Evolutionary conservation across 2,888 invertebrate species (phyloP).

Genomic region (Lepidocyrtinus sp.): DNA sequence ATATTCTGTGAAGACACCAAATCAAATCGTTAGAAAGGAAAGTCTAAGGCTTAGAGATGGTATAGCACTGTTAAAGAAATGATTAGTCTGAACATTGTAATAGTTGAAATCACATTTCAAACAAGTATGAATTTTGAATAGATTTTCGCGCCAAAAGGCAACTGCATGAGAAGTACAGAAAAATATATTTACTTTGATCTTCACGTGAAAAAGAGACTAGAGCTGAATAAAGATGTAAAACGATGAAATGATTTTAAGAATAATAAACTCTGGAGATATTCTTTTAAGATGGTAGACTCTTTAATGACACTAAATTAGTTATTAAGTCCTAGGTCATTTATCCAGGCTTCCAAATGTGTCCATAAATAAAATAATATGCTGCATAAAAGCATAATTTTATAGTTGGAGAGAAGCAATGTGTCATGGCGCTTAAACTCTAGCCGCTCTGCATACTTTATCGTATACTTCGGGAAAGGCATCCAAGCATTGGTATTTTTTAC

Average conservation of each 20-base stretch:
- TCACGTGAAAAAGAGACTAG: too few relatives aligned
- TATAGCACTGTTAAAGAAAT: background rate
- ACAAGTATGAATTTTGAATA: too few relatives aligned
- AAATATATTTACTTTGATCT: too few relatives aligned
- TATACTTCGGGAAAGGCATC: slow-evolving; percentile 87
- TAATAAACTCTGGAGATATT: too few relatives aligned
- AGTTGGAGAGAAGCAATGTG: slow-evolving; percentile 19
- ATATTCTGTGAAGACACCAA: background rate
- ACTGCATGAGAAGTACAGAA: background rate
- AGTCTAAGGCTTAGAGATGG: background rate
- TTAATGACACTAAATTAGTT: too few relatives aligned
- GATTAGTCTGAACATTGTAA: background rate
- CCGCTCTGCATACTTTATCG: slow-evolving; percentile 80
- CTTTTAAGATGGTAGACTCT: too few relatives aligned
- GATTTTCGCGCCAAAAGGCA: background rate
- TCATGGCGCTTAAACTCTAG: slow-evolving; percentile 69
- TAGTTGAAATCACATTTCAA: background rate
- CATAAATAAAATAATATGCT: too few relatives aligned
- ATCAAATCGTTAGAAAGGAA: too few relatives aligned
- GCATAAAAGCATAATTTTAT: slow-evolving; percentile 1
- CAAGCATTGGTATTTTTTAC: slow-evolving; percentile 77
- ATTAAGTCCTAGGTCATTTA: too few relatives aligned
- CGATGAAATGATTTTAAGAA: too few relatives aligned
- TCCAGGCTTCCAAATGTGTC: too few relatives aligned
- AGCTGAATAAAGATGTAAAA: too few relatives aligned